Evolutionary conservation across 2,113 vertebrate species (phyloP).

Genomic region (Sorex araneus): DNA sequence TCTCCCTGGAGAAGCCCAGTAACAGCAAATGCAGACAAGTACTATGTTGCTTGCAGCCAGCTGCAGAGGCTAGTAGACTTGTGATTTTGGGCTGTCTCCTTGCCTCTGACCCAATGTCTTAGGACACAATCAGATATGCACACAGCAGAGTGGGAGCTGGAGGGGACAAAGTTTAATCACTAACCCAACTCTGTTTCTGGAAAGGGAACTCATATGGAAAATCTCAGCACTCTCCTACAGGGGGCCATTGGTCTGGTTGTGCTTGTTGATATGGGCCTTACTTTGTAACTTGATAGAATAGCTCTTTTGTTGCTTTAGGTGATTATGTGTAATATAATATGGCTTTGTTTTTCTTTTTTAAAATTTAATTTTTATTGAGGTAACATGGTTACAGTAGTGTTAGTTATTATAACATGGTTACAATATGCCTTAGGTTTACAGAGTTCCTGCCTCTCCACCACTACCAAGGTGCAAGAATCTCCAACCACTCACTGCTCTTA

Average conservation of each 20-base stretch:
- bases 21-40: neutral
- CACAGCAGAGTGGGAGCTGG: neutral
- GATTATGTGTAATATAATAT: too few relatives aligned
- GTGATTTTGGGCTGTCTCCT: conserved; percentile 6
- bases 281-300: neutral
- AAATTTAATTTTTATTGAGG: too few relatives aligned
- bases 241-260: conserved; percentile 18
- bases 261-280: conserved; percentile 43
- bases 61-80: conserved; percentile 24
- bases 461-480: too few relatives aligned
- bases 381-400: too few relatives aligned
- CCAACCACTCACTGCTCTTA: too few relatives aligned
- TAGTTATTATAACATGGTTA: too few relatives aligned
- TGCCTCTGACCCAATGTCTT: neutral
- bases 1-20: neutral
- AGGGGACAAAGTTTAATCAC: conserved; percentile 51
- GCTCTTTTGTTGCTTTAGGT: too few relatives aligned
- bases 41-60: neutral
- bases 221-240: conserved; percentile 42
- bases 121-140: conserved; percentile 52
- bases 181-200: conserved; percentile 33
- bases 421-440: too few relatives aligned
- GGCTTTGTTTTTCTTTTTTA: too few relatives aligned
- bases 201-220: conserved; percentile 58
- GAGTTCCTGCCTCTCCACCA: too few relatives aligned